Evolutionary conservation across 2,113 vertebrate species (phyloP), one percentile per base, ranked within the genome.

Genomic region (Setophaga petechia): DNA sequence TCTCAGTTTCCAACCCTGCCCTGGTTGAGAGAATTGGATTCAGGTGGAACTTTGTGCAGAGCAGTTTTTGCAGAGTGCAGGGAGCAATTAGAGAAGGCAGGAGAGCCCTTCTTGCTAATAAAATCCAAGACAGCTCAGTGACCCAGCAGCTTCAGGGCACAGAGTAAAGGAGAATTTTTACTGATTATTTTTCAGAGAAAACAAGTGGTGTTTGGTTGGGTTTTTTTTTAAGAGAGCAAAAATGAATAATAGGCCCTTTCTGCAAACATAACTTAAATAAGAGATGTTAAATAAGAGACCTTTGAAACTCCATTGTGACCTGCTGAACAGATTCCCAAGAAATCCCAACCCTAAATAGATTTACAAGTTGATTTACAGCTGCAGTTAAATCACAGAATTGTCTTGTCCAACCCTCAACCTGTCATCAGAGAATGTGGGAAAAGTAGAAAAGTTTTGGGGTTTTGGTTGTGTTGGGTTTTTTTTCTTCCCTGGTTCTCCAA

Each of bases 21-120:
- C 72, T 25, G 65, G n/a, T 52, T 82, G 31, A 58, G 87, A 18
- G 75, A 44, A 44, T 41, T 79, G 91, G 91, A 94, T 92, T 93
- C 90, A 90, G 96, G 94, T 49, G 87, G 46, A 96, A 74, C 69
- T 51, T 95, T 90, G 90, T 91, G 59, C 75, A 69, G 81, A 57
- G 89, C 87, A 87, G 93, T 71, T 89, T 57, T 49, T 73, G 17
- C 46, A 35, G 72, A 78, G 90, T 88, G 84, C 57, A 47, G 74
- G 79, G 73, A 95, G 68, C 80, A 96, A 93, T 97, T 97, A 94
- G 92, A 92, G 75, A 61, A 77, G 31, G 62, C 52, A 59, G 9
- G 44, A 89, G 74, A 75, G 37, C 71, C 9, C 46, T 63, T 96
- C 54, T 59, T 96, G 87, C 55, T 90, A 81, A 78, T 82, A 89